These are phyloP conservation scores for Acanthopagrus latus DNA, from an alignment of 2,797 vertebrate species.

Conservation along the genomic window DNA sequence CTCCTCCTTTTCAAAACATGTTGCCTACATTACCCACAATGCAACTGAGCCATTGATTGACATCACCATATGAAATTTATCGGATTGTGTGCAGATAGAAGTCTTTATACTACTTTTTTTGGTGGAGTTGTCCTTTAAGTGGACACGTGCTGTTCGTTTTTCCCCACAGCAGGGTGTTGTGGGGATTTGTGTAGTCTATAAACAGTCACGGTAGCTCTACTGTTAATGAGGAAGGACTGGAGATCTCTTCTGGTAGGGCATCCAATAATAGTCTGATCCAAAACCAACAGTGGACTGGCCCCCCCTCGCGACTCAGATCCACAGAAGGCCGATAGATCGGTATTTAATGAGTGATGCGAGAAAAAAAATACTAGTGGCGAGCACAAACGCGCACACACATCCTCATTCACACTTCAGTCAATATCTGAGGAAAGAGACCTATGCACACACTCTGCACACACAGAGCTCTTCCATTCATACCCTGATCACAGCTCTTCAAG, in stretches of 20 bases:
- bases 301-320: slow-evolving; percentile 14
- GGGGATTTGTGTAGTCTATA: slow-evolving; percentile 7
- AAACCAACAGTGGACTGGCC: slow-evolving; percentile 32
- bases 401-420: slow-evolving; percentile 49
- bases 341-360: slow-evolving; percentile 10
- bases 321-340: not conserved
- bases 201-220: slow-evolving; percentile 42
- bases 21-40: too few relatives aligned
- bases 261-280: slow-evolving; percentile 46
- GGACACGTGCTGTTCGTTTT: slow-evolving; percentile 18
- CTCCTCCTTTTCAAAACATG: too few relatives aligned
- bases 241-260: slow-evolving; percentile 39
- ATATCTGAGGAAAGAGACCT: slow-evolving; percentile 17
- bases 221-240: slow-evolving; percentile 38
- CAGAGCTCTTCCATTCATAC: slow-evolving; percentile 16
- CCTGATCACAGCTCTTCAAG: not conserved
- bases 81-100: too few relatives aligned
- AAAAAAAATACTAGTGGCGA: slow-evolving; percentile 5
- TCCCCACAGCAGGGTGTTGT: slow-evolving; percentile 35
- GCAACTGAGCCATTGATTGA: too few relatives aligned
- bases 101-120: too few relatives aligned
- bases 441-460: not conserved
- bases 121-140: not conserved
- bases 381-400: slow-evolving; percentile 28
- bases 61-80: too few relatives aligned